phyloP scores from a whole-genome alignment of 2,888 invertebrate genomes.

The Apodemia duryi region DNA sequence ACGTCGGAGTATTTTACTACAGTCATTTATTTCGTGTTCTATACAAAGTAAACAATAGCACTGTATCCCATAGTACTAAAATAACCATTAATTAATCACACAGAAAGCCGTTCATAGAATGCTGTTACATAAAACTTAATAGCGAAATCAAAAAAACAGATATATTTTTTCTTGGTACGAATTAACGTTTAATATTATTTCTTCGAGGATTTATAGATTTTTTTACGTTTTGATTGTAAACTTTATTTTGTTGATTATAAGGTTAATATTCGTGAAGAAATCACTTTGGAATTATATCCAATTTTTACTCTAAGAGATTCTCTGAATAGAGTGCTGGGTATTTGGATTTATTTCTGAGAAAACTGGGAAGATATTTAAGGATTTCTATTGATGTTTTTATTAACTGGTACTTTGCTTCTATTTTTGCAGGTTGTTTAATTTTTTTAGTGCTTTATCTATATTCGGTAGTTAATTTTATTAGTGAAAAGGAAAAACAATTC shows the following conservation, averaged over 20 bases:
- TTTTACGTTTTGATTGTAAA: constrained; percentile 20
- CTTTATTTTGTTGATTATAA: constrained; percentile 25
- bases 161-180: constrained; percentile 11
- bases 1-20: neutral
- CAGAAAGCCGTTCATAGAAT: neutral
- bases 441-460: neutral
- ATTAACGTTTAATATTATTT: constrained; percentile 2
- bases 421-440: neutral
- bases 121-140: constrained; percentile 5
- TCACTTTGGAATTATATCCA: neutral
- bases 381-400: constrained; percentile 13
- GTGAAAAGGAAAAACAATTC: neutral
- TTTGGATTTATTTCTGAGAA: neutral
- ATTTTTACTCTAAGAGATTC: neutral
- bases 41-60: neutral
- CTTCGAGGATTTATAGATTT: constrained; percentile 17
- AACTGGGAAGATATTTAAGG: constrained; percentile 2
- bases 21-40: neutral
- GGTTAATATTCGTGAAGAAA: constrained; percentile 31
- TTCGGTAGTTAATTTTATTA: neutral
- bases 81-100: constrained; percentile 9
- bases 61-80: neutral
- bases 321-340: constrained; percentile 7
- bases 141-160: constrained; percentile 8
- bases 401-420: neutral